A percentile compares a stretch with the other conserved stretches of the same genome.
Evolutionary conservation across 2,797 vertebrate species (phyloP).

Genomic region (Holocentrus rufus): DNA sequence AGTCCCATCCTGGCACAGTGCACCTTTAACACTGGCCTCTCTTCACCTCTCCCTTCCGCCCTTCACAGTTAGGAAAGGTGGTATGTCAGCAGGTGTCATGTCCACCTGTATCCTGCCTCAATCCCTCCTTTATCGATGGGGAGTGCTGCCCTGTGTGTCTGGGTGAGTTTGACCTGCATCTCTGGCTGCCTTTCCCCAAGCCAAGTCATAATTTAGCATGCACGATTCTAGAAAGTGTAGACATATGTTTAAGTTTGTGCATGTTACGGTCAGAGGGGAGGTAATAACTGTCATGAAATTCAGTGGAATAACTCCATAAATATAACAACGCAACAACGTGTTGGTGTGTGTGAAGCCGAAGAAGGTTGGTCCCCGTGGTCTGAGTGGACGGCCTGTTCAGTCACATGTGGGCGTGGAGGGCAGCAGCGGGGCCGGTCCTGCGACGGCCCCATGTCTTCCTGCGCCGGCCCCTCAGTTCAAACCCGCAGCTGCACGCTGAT

Average conservation of each 20-base stretch:
- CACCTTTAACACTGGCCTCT: background rate
- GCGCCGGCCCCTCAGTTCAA: conserved; percentile 91
- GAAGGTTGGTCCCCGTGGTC: conserved; percentile 97
- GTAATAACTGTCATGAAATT: too few relatives aligned
- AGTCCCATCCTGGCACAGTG: too few relatives aligned
- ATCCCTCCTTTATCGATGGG: conserved; percentile 88
- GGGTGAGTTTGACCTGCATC: conserved; percentile 80
- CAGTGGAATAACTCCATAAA: background rate
- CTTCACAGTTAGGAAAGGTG: conserved; percentile 87
- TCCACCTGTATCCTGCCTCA: conserved; percentile 88
- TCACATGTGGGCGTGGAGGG: conserved; percentile 91
- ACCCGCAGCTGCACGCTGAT: conserved; percentile 90
- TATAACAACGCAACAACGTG: background rate
- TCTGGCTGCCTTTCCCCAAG: too few relatives aligned
- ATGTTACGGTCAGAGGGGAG: too few relatives aligned
- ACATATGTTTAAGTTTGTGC: too few relatives aligned
- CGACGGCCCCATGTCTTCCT: conserved; percentile 88
- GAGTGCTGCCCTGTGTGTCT: conserved; percentile 93
- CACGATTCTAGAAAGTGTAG: too few relatives aligned
- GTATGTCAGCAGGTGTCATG: conserved; percentile 92
- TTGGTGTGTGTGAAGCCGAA: conserved; percentile 71
- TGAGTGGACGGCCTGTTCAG: conserved; percentile 95
- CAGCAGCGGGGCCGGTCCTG: conserved; percentile 95
- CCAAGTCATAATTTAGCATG: too few relatives aligned
- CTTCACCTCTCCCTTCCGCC: background rate